These are phyloP conservation scores for Myiopsitta monachus DNA, from an alignment of 2,113 vertebrate genomes.

Conservation along the genomic window DNA sequence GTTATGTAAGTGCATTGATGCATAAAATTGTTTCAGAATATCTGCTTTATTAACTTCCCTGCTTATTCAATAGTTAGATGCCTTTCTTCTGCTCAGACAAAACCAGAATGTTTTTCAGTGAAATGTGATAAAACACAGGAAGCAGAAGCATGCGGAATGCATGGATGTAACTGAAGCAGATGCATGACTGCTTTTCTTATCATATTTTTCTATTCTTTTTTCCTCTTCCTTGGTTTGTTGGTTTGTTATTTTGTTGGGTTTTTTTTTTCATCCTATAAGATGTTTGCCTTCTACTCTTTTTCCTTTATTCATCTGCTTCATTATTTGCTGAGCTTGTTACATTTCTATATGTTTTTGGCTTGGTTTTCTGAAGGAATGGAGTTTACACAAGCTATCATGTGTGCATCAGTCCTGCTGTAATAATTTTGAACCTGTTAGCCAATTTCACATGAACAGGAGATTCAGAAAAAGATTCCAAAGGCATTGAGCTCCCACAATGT, in stretches of 20 bases:
- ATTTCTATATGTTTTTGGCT: not conserved
- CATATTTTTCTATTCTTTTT: not conserved
- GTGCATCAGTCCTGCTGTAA: not conserved
- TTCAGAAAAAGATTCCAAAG: not conserved
- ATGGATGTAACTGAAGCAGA: not conserved
- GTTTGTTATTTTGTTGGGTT: not conserved
- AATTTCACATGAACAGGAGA: not conserved
- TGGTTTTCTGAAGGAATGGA: not conserved
- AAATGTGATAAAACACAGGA: not conserved
- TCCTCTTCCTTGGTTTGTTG: not conserved
- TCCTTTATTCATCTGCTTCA: not conserved
- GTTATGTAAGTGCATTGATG: constrained; percentile 1
- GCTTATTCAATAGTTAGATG: not conserved
- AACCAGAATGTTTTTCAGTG: not conserved
- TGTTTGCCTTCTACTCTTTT: not conserved
- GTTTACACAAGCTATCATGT: not conserved
- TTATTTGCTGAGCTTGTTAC: not conserved
- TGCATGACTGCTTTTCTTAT: not conserved
- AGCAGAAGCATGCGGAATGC: not conserved
- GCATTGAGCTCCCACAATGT: not conserved
- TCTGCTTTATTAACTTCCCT: constrained; percentile 32
- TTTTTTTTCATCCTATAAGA: not conserved
- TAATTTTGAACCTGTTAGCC: not conserved
- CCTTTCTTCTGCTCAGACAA: not conserved
- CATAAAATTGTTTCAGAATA: constrained; percentile 41